Evolutionary conservation across 2,113 vertebrate species (phyloP).

Genomic region (Sinocyclocheilus anshuiensis): DNA sequence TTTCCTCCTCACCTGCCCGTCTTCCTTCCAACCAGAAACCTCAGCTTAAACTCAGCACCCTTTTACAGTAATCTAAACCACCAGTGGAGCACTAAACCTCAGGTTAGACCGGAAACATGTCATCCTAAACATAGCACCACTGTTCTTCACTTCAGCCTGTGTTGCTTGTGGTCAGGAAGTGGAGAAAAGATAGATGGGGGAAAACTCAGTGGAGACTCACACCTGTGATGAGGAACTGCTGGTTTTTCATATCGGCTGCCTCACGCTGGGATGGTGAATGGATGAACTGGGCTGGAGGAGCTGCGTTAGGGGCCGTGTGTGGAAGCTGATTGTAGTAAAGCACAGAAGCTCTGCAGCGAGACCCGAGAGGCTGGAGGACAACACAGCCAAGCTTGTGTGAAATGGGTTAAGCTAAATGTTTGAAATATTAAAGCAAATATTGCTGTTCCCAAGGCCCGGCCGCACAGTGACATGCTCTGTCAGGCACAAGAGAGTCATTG

Average conservation of each 20-base stretch:
- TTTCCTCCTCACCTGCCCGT: not conserved
- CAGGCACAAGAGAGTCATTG: slow-evolving; percentile 36
- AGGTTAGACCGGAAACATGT: not conserved
- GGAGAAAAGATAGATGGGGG: not conserved
- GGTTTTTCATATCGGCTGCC: not conserved
- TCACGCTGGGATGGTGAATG: not conserved
- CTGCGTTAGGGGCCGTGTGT: not conserved
- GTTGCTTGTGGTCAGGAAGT: slow-evolving; percentile 10
- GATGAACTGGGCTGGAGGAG: not conserved
- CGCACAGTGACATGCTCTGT: slow-evolving; percentile 27
- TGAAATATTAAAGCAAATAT: slow-evolving; percentile 51
- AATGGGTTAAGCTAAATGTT: slow-evolving; percentile 39
- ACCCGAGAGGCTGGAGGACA: not conserved
- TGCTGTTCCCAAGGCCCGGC: not conserved
- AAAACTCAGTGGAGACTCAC: not conserved
- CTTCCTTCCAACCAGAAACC: not conserved
- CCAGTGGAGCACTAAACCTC: not conserved
- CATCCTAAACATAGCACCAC: not conserved
- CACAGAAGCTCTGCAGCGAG: not conserved
- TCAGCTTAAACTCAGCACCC: not conserved
- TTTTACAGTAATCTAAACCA: slow-evolving; percentile 23
- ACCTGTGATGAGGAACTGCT: slow-evolving; percentile 15
- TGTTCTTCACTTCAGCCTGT: not conserved
- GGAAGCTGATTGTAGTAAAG: slow-evolving; percentile 7
- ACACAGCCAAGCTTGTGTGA: slow-evolving; percentile 31